phyloP scores from a whole-genome alignment of 2,113 vertebrate species.

The Loxodonta africana region DNA sequence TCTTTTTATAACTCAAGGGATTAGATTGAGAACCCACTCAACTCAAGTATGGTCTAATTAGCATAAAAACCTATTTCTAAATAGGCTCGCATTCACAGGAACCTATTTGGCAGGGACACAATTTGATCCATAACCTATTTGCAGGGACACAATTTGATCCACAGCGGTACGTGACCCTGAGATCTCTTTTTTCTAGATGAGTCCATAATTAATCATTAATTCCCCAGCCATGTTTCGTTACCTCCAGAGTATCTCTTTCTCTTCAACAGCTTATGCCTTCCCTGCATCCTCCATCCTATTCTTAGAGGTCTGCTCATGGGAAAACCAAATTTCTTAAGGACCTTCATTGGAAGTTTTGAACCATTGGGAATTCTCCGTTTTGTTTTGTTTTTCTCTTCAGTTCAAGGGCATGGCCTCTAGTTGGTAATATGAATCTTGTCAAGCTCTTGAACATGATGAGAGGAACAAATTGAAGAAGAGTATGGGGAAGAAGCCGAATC shows the following conservation, averaged over 20 bases:
- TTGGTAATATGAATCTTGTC: not conserved
- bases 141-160: not conserved
- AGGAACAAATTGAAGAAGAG: not conserved
- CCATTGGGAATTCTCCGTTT: not conserved
- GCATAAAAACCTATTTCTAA: not conserved
- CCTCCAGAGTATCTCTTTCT: not conserved
- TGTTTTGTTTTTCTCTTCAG: not conserved
- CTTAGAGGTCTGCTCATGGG: not conserved
- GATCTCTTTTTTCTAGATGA: not conserved
- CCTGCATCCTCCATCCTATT: not conserved
- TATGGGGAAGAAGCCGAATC: not conserved
- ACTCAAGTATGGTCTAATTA: not conserved
- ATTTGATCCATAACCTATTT: not conserved
- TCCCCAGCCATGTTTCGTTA: not conserved
- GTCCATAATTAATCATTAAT: not conserved
- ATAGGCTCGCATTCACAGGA: not conserved
- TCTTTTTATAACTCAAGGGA: not conserved
- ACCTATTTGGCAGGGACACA: not conserved
- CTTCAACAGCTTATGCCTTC: not conserved
- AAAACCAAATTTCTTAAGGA: not conserved
- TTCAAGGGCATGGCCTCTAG: not conserved
- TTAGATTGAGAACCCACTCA: not conserved
- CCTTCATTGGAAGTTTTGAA: not conserved
- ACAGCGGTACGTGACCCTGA: not conserved
- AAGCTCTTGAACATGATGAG: not conserved